These are phyloP conservation scores for Tromatobia lineatoria DNA, from an alignment of 2,888 invertebrate genomes.

Conservation along the genomic window DNA sequence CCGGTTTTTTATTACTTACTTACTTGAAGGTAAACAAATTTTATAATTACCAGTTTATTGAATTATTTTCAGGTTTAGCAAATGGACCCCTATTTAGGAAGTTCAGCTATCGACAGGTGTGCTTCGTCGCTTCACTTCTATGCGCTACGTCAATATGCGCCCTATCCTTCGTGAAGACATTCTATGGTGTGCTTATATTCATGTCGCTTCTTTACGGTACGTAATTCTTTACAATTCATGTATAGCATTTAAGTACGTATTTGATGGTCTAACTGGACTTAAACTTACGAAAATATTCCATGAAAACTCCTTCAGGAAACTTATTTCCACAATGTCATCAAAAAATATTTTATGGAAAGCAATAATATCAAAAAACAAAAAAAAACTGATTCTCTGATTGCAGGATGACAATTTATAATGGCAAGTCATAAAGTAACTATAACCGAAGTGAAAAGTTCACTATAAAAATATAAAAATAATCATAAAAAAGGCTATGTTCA, in stretches of 20 bases:
- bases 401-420: too few species aligned
- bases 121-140: constrained; percentile 88
- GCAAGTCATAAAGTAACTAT: too few species aligned
- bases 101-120: constrained; percentile 90
- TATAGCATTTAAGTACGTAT: neutral
- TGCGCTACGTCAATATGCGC: constrained; percentile 88
- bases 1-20: too few species aligned
- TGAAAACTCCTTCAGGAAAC: neutral
- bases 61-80: constrained; percentile 87
- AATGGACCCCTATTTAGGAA: constrained; percentile 91
- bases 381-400: too few species aligned
- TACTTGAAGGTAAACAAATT: too few species aligned
- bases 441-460: too few species aligned
- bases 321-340: too few species aligned
- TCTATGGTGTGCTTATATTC: constrained; percentile 88
- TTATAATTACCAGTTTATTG: neutral
- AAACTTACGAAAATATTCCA: neutral
- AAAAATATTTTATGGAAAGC: too few species aligned
- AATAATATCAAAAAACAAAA: too few species aligned
- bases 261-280: neutral
- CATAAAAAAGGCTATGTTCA: too few species aligned
- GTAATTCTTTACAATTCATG: constrained; percentile 70
- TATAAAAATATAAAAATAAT: too few species aligned
- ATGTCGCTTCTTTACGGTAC: constrained; percentile 91
- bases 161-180: constrained; percentile 89